phyloP scores from a whole-genome alignment of 2,113 vertebrate species.

The Nettapus auritus region DNA sequence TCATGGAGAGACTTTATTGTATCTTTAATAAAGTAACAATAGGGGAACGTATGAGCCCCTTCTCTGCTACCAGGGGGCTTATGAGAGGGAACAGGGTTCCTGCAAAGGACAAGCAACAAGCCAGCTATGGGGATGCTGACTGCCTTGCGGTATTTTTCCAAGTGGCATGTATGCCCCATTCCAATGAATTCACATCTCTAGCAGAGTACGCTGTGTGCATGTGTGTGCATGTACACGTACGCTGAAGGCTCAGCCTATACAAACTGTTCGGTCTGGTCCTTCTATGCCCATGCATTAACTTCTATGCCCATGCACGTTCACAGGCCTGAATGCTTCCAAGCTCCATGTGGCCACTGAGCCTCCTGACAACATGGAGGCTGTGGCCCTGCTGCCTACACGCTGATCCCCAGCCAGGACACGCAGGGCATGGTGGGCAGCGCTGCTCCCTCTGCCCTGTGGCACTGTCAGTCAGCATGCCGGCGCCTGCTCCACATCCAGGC shows the following conservation, averaged over 20 bases:
- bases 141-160: not conserved
- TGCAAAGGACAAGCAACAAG: not conserved
- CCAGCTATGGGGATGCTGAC: not conserved
- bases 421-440: not conserved
- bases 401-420: not conserved
- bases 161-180: not conserved
- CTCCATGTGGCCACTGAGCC: not conserved
- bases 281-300: accelerated
- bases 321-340: accelerated
- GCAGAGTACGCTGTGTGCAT: not conserved
- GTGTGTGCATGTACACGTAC: not conserved
- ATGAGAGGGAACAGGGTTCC: accelerated
- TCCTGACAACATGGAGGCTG: not conserved
- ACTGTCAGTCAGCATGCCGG: accelerated
- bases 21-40: constrained; percentile 45
- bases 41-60: not conserved
- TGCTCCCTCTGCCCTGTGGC: not conserved
- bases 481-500: accelerated
- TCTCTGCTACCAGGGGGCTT: not conserved
- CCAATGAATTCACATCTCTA: not conserved
- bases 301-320: accelerated
- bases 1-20: constrained; percentile 12
- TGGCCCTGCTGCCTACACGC: not conserved
- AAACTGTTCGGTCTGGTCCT: not conserved
- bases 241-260: not conserved